A percentile compares a stretch with the other conserved stretches of the same genome.
phyloP scores from a whole-genome alignment of 2,888 invertebrate species.

The Napeogenes inachia region DNA sequence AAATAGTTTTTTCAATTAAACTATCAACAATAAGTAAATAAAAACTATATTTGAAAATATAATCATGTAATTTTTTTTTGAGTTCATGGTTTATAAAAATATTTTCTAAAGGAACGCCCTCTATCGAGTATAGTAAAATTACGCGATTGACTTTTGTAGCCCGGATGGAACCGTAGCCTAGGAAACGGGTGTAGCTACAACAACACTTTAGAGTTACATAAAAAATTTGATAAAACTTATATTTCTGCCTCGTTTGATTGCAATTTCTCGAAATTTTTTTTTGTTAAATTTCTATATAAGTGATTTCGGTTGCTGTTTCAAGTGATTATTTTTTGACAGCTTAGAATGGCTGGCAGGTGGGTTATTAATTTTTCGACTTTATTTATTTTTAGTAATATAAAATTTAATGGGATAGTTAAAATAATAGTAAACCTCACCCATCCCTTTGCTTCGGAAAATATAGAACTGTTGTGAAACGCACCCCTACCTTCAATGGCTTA shows the following conservation, averaged over 20 bases:
- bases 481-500: conserved; percentile 47
- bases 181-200: conserved; percentile 76
- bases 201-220: conserved; percentile 69
- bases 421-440: conserved; percentile 1
- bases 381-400: conserved; percentile 22
- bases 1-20: too few species aligned
- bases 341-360: conserved; percentile 71
- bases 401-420: conserved; percentile 29
- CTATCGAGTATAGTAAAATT: conserved; percentile 12
- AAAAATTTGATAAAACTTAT: conserved; percentile 38
- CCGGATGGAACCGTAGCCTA: conserved; percentile 66
- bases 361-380: conserved; percentile 37
- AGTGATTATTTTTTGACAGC: conserved; percentile 63
- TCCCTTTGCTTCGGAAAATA: conserved; percentile 10
- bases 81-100: too few species aligned
- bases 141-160: conserved; percentile 27
- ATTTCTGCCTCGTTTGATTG: conserved; percentile 18
- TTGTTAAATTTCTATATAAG: conserved; percentile 22
- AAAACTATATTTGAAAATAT: not conserved
- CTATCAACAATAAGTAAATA: not conserved
- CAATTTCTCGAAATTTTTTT: conserved; percentile 28
- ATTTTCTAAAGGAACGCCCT: conserved; percentile 18
- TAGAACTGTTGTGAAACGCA: conserved; percentile 28
- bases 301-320: conserved; percentile 28
- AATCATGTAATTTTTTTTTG: too few species aligned